These are phyloP conservation scores for Thunnus maccoyii DNA, from an alignment of 2,113 vertebrate genomes.

Conservation along the genomic window DNA sequence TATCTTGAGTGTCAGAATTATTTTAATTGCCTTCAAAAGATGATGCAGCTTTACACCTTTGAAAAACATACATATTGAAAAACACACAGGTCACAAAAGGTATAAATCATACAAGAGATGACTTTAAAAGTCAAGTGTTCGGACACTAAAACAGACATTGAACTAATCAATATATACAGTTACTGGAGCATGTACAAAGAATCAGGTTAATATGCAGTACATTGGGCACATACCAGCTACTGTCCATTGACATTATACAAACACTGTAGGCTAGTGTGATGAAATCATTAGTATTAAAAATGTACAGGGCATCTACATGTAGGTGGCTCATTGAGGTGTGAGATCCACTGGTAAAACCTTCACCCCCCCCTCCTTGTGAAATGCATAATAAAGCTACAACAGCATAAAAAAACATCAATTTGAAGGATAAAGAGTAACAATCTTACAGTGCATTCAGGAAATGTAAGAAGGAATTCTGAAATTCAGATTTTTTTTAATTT, in stretches of 20 bases:
- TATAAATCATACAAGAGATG: constrained; percentile 75
- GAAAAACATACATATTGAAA: constrained; percentile 71
- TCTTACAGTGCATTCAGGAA: constrained; percentile 43
- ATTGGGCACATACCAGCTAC: constrained; percentile 59
- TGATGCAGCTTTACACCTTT: constrained; percentile 65
- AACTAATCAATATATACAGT: constrained; percentile 75
- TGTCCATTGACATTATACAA: constrained; percentile 31
- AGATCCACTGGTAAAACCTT: constrained; percentile 20
- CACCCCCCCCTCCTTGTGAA: background rate
- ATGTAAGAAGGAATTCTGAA: constrained; percentile 5
- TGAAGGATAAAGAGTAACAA: constrained; percentile 16
- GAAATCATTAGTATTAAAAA: constrained; percentile 36
- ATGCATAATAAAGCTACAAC: constrained; percentile 42
- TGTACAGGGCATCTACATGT: constrained; percentile 15
- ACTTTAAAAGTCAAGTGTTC: constrained; percentile 66
- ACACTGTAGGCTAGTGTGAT: constrained; percentile 37
- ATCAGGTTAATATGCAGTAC: constrained; percentile 64
- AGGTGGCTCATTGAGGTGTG: constrained; percentile 20
- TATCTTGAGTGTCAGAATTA: constrained; percentile 45
- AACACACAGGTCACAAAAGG: constrained; percentile 72
- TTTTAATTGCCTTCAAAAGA: constrained; percentile 75
- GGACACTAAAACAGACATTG: constrained; percentile 65
- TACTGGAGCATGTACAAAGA: constrained; percentile 72
- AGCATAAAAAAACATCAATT: constrained; percentile 14
- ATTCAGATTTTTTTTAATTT: background rate